Evolutionary conservation across 2,113 vertebrate genomes (phyloP).

Genomic region (Nanorana parkeri): DNA sequence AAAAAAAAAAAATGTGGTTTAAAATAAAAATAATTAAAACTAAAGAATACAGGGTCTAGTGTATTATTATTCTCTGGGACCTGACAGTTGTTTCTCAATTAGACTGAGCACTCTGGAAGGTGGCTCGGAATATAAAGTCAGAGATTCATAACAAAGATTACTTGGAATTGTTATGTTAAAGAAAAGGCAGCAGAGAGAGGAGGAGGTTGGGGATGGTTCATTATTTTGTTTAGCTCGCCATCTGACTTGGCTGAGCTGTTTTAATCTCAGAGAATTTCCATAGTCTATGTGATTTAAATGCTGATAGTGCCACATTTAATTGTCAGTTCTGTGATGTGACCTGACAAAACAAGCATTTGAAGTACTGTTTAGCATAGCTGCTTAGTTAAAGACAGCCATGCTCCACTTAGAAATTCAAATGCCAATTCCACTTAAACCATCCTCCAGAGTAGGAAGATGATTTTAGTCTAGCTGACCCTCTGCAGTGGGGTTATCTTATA

Average conservation of each 20-base stretch:
- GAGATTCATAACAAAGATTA: slow-evolving; percentile 13
- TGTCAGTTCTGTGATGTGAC: slow-evolving; percentile 45
- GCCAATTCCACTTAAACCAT: slow-evolving; percentile 51
- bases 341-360: slow-evolving; percentile 46
- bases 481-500: slow-evolving; percentile 37
- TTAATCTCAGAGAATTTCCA: slow-evolving; percentile 48
- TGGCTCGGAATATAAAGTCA: not conserved
- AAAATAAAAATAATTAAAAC: not conserved
- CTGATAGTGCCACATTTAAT: slow-evolving; percentile 57
- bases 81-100: slow-evolving; percentile 24
- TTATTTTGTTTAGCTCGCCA: slow-evolving; percentile 49
- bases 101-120: slow-evolving; percentile 15
- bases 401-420: slow-evolving; percentile 53
- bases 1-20: too few relatives aligned
- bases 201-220: slow-evolving; percentile 23
- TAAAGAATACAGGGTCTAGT: not conserved
- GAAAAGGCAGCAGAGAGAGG: not conserved
- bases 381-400: slow-evolving; percentile 48
- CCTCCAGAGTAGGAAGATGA: not conserved
- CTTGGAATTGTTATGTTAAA: slow-evolving; percentile 22
- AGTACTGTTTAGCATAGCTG: slow-evolving; percentile 53
- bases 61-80: not conserved
- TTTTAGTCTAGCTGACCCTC: slow-evolving; percentile 29
- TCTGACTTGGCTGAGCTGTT: slow-evolving; percentile 45
- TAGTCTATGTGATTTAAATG: slow-evolving; percentile 42